Evolutionary conservation across 2,888 invertebrate genomes (phyloP).

Genomic region (Apotomis turbidana): DNA sequence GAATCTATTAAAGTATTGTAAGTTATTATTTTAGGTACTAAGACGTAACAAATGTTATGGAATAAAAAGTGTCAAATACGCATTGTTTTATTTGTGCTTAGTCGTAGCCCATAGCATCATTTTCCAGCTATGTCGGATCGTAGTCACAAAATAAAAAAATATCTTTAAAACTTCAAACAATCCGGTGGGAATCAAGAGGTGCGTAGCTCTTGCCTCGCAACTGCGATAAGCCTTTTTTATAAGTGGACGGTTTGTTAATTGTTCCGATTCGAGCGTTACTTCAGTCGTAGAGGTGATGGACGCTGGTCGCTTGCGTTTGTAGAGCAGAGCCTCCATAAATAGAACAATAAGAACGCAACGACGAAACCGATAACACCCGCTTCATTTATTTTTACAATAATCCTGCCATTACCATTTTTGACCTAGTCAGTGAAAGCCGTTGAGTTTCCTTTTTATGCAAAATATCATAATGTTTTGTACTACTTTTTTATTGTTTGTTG

Average conservation of each 20-base stretch:
- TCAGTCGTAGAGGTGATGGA: neutral
- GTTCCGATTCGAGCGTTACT: conserved; percentile 21
- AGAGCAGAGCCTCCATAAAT: conserved; percentile 19
- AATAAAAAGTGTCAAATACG: conserved; percentile 53
- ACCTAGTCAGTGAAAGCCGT: conserved; percentile 17
- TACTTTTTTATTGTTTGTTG: conserved; percentile 25
- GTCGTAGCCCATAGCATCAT: too few species aligned
- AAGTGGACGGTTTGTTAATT: neutral
- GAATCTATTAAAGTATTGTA: conserved; percentile 42
- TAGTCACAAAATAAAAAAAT: too few species aligned
- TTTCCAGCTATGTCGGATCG: too few species aligned
- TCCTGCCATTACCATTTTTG: conserved; percentile 10
- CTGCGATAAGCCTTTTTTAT: too few species aligned
- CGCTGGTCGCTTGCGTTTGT: conserved; percentile 36
- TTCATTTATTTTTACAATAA: conserved; percentile 14
- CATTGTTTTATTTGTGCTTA: conserved; percentile 48
- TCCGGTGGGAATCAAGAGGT: too few species aligned
- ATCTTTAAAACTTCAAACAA: too few species aligned
- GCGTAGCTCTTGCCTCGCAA: too few species aligned
- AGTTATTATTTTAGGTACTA: conserved; percentile 46
- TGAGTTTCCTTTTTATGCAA: conserved; percentile 4
- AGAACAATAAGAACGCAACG: conserved; percentile 38
- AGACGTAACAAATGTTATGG: conserved; percentile 50
- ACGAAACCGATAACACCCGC: conserved; percentile 24
- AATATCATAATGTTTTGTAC: conserved; percentile 19